phyloP scores from a whole-genome alignment of 2,113 vertebrate genomes.

The Cheilinus undulatus region DNA sequence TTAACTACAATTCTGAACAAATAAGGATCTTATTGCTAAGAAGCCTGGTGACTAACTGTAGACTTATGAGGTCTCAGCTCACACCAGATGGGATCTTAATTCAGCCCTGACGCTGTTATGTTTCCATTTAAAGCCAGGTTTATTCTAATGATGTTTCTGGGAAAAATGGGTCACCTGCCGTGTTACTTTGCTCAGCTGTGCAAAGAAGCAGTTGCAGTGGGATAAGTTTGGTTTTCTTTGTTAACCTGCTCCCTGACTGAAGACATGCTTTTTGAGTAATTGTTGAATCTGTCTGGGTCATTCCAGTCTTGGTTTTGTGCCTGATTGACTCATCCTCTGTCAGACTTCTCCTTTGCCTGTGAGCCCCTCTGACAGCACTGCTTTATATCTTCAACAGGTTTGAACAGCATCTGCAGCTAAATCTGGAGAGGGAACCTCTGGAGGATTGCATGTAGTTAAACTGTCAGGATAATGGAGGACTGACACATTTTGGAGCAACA shows the following conservation, averaged over 20 bases:
- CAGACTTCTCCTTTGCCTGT: constrained; percentile 47
- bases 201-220: not conserved
- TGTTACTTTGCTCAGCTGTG: constrained; percentile 32
- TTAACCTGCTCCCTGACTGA: constrained; percentile 19
- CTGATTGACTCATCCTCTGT: constrained; percentile 47
- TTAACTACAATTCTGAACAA: not conserved
- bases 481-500: constrained; percentile 61
- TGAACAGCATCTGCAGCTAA: constrained; percentile 66
- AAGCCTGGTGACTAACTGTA: constrained; percentile 7
- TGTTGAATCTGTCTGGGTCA: constrained; percentile 43
- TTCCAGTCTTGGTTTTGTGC: constrained; percentile 29
- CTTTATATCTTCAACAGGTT: constrained; percentile 63
- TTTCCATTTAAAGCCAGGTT: constrained; percentile 30
- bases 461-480: constrained; percentile 61
- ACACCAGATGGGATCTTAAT: constrained; percentile 29
- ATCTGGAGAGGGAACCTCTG: constrained; percentile 59
- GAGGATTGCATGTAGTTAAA: constrained; percentile 62
- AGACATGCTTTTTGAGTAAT: constrained; percentile 41
- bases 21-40: not conserved
- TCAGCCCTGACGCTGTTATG: constrained; percentile 1
- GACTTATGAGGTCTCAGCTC: constrained; percentile 30
- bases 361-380: constrained; percentile 59
- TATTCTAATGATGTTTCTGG: constrained; percentile 27
- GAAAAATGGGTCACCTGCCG: constrained; percentile 52
- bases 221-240: constrained; percentile 39